Conservation (phyloP, 2,113 vertebrate species). For the Psammodynastes pulverulentus region DNA sequence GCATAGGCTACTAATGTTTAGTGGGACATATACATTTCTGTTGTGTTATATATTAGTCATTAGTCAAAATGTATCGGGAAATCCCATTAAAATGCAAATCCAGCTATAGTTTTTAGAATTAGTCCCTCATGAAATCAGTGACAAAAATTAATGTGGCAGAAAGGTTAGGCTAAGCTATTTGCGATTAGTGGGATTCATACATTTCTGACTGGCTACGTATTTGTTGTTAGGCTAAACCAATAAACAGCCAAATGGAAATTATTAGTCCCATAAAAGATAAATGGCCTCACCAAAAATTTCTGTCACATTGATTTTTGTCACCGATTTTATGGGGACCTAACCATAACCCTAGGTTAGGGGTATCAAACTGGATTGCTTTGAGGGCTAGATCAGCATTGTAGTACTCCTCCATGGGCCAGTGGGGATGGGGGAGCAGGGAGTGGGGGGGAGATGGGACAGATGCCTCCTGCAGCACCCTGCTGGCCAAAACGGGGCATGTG, state of each 20-base stretch:
- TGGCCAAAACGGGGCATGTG: too few relatives aligned
- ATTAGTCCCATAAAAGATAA: neutral
- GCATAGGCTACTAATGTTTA: neutral
- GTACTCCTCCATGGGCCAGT: too few relatives aligned
- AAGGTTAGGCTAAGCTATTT: neutral
- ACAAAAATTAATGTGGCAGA: neutral
- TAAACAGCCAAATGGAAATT: neutral
- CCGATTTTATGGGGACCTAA: neutral
- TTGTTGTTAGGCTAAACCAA: neutral
- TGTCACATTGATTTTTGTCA: neutral
- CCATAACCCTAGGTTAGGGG: neutral
- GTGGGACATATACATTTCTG: neutral
- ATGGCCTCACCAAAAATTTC: neutral
- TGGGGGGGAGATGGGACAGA: too few relatives aligned
- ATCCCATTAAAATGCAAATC: neutral
- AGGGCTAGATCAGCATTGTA: too few relatives aligned
- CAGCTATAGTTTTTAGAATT: neutral
- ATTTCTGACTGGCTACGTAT: too few relatives aligned
- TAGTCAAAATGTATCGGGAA: neutral
- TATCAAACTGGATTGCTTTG: too few relatives aligned
- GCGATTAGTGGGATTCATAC: too few relatives aligned
- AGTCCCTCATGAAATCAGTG: neutral
- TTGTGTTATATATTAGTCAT: neutral
- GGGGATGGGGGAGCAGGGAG: too few relatives aligned
- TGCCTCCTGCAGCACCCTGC: too few relatives aligned